Evolutionary conservation across 2,113 vertebrate genomes (phyloP).

Genomic region (Capreolus pygargus): DNA sequence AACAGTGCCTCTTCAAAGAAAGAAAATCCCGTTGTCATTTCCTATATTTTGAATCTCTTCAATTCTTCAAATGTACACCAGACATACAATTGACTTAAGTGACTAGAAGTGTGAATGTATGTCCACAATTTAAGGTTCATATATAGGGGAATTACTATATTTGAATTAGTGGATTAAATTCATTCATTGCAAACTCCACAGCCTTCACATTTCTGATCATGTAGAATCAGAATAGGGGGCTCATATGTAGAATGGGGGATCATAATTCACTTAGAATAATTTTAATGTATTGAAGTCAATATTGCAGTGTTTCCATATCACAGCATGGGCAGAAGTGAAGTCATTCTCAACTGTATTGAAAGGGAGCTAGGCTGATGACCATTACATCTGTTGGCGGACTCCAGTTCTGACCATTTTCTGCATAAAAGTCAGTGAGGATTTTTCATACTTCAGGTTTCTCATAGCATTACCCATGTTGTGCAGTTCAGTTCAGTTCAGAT

Average conservation of each 20-base stretch:
- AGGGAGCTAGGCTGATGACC: neutral
- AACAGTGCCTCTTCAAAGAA: too few relatives aligned
- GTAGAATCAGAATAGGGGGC: neutral
- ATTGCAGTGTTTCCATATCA: neutral
- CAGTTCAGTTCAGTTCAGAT: too few relatives aligned
- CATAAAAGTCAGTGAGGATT: rapidly evolving
- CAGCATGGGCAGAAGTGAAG: neutral
- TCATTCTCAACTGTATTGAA: neutral
- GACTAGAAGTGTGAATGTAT: too few relatives aligned
- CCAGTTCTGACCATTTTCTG: neutral
- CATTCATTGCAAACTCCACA: neutral
- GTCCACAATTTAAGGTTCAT: too few relatives aligned
- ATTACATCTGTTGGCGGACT: neutral
- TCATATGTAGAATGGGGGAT: neutral
- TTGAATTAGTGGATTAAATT: neutral
- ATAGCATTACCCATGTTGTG: rapidly evolving
- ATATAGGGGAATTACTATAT: neutral
- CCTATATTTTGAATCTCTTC: too few relatives aligned
- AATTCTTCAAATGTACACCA: too few relatives aligned
- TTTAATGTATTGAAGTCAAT: neutral
- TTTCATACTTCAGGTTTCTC: neutral
- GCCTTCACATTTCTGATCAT: neutral
- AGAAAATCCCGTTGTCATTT: too few relatives aligned
- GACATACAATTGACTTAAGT: too few relatives aligned
- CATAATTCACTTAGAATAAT: neutral